phyloP scores from a whole-genome alignment of 2,888 invertebrate genomes.

The Erannis defoliaria region DNA sequence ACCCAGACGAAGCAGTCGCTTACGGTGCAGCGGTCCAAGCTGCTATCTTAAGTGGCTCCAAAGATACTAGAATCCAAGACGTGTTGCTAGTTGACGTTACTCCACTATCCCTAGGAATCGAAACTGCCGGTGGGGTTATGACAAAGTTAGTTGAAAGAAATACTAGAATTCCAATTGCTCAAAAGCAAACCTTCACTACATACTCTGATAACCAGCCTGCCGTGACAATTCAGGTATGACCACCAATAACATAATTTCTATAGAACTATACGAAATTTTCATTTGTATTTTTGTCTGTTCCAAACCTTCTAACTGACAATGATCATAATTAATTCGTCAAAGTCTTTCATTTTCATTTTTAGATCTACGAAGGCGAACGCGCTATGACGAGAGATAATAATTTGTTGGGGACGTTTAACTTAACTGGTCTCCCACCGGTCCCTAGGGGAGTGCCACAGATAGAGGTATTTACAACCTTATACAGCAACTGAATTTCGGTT shows the following conservation, averaged over 20 bases:
- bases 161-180: conserved; percentile 92
- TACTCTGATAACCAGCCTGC: conserved; percentile 97
- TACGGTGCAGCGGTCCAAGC: conserved; percentile 98
- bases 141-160: conserved; percentile 94
- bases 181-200: conserved; percentile 94
- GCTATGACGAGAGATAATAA: conserved; percentile 97
- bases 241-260: background rate
- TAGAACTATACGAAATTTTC: too few relatives aligned
- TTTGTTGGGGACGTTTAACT: conserved; percentile 92
- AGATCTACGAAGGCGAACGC: conserved; percentile 94
- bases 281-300: too few relatives aligned
- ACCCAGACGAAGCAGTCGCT: conserved; percentile 97
- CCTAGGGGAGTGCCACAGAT: conserved; percentile 93
- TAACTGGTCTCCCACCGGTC: conserved; percentile 94
- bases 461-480: conserved; percentile 65
- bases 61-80: conserved; percentile 91
- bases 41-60: conserved; percentile 92
- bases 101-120: conserved; percentile 92
- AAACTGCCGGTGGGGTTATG: conserved; percentile 95
- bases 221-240: conserved; percentile 91
- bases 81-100: conserved; percentile 94
- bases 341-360: conserved; percentile 30
- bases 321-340: background rate
- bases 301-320: background rate
- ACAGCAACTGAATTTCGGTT: background rate